phyloP scores from a whole-genome alignment of 2,113 vertebrate species.

The Laticauda colubrina region DNA sequence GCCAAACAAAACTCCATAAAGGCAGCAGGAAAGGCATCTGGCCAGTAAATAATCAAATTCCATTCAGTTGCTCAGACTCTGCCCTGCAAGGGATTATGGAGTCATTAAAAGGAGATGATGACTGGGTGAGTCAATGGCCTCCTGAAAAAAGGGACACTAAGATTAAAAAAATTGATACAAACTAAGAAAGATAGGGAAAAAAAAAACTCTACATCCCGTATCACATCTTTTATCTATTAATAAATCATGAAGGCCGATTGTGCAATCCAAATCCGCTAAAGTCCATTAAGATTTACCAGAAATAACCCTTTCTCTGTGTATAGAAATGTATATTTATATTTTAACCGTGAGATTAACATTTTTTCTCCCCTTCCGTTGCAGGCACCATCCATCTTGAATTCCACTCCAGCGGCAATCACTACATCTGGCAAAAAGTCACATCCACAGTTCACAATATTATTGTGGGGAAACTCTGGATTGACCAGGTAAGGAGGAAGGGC shows the following conservation, averaged over 20 bases:
- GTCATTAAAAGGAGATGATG: too few relatives aligned
- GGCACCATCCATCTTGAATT: slow-evolving; percentile 95
- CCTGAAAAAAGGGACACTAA: neutral
- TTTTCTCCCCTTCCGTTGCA: slow-evolving; percentile 43
- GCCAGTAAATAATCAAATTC: too few relatives aligned
- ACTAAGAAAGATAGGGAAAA: neutral
- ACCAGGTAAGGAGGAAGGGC: slow-evolving; percentile 79
- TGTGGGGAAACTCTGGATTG: slow-evolving; percentile 98
- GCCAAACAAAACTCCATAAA: too few relatives aligned
- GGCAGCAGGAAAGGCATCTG: too few relatives aligned
- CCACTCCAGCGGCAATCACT: slow-evolving; percentile 91
- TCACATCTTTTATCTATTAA: neutral
- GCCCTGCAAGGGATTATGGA: too few relatives aligned
- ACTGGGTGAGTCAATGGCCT: too few relatives aligned
- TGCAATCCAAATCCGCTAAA: neutral
- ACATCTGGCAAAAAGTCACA: slow-evolving; percentile 96
- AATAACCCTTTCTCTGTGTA: neutral
- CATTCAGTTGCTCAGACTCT: too few relatives aligned
- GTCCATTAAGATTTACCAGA: neutral
- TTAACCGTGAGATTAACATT: neutral
- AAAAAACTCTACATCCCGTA: too few relatives aligned
- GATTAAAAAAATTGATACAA: neutral
- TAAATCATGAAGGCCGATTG: neutral
- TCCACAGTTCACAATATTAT: slow-evolving; percentile 99
- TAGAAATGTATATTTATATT: neutral